Conservation (phyloP, 2,797 vertebrate species). For the Cuniculus paca region DNA sequence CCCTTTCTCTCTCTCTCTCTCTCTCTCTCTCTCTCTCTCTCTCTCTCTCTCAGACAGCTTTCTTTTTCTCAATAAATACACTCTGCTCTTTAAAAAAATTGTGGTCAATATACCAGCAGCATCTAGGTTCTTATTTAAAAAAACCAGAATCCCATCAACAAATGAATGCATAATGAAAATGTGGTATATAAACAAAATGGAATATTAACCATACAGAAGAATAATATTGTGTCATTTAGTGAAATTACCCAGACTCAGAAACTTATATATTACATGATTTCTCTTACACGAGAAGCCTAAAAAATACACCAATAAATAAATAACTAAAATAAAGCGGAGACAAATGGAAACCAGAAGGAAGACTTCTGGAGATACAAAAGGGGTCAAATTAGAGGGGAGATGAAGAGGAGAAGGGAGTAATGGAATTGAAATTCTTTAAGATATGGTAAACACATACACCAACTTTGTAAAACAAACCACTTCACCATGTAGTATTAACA, state of each 20-base stretch:
- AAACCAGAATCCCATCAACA: background rate
- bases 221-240: background rate
- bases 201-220: background rate
- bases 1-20: no score
- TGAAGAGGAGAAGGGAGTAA: background rate
- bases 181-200: background rate
- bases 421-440: background rate
- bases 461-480: background rate
- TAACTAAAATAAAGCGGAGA: background rate
- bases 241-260: background rate
- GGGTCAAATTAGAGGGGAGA: background rate
- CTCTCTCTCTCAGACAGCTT: no score
- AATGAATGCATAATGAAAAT: background rate
- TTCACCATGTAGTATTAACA: background rate
- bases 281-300: background rate
- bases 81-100: no score
- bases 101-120: background rate
- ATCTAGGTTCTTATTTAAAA: background rate
- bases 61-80: no score
- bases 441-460: background rate
- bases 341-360: background rate
- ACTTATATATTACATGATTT: background rate
- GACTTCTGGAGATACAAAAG: background rate
- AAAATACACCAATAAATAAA: background rate
- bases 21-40: no score